Percentiles rank a stretch among this genome's conserved stretches.
Evolutionary conservation across 2,797 vertebrate species (phyloP).

Genomic region (Myiothlypis coronata): DNA sequence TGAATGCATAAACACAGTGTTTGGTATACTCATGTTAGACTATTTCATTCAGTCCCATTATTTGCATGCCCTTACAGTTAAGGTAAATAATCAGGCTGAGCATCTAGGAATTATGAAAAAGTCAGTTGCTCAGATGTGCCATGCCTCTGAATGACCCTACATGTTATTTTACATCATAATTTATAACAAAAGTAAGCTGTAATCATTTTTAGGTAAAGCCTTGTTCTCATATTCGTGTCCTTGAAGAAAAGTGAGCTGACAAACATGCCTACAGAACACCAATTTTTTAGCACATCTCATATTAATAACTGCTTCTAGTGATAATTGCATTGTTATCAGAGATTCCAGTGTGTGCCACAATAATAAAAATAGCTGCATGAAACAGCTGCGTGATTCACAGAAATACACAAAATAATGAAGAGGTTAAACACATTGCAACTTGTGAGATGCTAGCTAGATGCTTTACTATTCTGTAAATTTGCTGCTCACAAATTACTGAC

Average conservation of each 20-base stretch:
- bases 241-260: not conserved
- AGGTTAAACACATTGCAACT: not conserved
- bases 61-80: not conserved
- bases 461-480: not conserved
- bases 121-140: not conserved
- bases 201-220: not conserved
- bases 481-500: conserved; percentile 37
- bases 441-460: not conserved
- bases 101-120: not conserved
- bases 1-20: not conserved
- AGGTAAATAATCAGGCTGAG: not conserved
- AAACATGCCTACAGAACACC: not conserved
- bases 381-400: conserved; percentile 1
- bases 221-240: not conserved
- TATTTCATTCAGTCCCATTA: not conserved
- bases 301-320: not conserved
- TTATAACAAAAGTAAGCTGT: not conserved
- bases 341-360: not conserved
- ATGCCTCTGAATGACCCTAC: not conserved
- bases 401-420: not conserved
- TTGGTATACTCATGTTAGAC: not conserved
- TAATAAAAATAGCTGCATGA: not conserved
- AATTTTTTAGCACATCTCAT: not conserved
- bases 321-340: not conserved
- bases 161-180: not conserved